These are phyloP conservation scores for Morpho helenor DNA, from an alignment of 2,888 invertebrate genomes.

Conservation along the genomic window DNA sequence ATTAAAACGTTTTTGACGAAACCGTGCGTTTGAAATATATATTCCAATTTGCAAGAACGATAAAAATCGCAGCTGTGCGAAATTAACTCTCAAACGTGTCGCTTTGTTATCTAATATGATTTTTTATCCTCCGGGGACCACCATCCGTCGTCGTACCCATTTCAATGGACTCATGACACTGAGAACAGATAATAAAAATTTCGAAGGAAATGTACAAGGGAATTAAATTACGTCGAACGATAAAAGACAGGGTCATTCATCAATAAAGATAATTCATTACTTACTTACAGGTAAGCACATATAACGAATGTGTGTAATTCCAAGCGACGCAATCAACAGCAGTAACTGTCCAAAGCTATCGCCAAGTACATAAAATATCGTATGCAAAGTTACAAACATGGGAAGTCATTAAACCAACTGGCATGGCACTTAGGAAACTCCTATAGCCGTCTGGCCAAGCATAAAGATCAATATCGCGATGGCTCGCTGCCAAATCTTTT, in stretches of 20 bases:
- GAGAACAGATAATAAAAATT: conserved; percentile 35
- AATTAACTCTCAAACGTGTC: conserved; percentile 39
- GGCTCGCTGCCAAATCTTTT: conserved; percentile 77
- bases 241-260: conserved; percentile 38
- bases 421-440: conserved; percentile 67
- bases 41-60: conserved; percentile 42
- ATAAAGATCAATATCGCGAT: conserved; percentile 76
- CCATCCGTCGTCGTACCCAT: conserved; percentile 37
- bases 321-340: conserved; percentile 45
- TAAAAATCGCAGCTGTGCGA: conserved; percentile 61
- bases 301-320: conserved; percentile 37
- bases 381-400: conserved; percentile 67
- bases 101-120: conserved; percentile 20
- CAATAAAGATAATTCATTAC: conserved; percentile 36
- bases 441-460: conserved; percentile 72
- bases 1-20: conserved; percentile 63
- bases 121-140: conserved; percentile 38
- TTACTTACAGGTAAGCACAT: conserved; percentile 33
- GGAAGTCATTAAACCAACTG: conserved; percentile 74
- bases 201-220: conserved; percentile 31
- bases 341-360: conserved; percentile 51
- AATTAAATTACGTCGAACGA: conserved; percentile 34
- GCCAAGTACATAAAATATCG: conserved; percentile 59
- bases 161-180: conserved; percentile 38
- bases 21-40: conserved; percentile 33